phyloP scores from a whole-genome alignment of 2,888 invertebrate species.

The Microctonus hyperodae region DNA sequence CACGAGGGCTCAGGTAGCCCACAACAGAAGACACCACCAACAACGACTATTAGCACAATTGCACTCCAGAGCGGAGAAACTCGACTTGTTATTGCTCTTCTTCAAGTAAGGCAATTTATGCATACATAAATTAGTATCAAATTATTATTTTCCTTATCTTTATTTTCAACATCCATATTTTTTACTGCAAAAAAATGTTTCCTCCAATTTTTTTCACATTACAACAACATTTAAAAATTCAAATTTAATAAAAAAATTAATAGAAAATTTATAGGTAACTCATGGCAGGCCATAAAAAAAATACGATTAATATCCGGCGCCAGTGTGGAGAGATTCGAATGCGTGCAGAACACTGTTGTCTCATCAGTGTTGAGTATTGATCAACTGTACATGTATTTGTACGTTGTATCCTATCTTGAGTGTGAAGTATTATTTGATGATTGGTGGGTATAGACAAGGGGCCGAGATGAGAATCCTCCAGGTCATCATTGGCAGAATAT shows the following conservation, averaged over 20 bases:
- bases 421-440: slow-evolving; percentile 11
- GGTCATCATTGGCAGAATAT: slow-evolving; percentile 18
- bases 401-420: neutral
- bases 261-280: neutral
- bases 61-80: slow-evolving; percentile 88
- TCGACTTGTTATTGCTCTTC: slow-evolving; percentile 84
- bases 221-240: too few relatives aligned
- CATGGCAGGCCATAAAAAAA: neutral
- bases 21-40: slow-evolving; percentile 61
- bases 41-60: slow-evolving; percentile 89
- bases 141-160: neutral
- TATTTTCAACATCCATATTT: neutral
- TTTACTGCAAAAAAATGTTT: too few relatives aligned
- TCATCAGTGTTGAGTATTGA: slow-evolving; percentile 4
- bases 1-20: slow-evolving; percentile 35
- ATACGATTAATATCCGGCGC: neutral
- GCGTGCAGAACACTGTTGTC: neutral
- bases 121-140: neutral
- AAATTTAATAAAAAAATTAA: too few relatives aligned
- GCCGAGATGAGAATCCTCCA: neutral
- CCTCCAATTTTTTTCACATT: neutral
- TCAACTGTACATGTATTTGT: slow-evolving; percentile 2
- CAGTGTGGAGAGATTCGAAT: neutral
- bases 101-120: slow-evolving; percentile 73
- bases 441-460: slow-evolving; percentile 15